A percentile compares a stretch with the other conserved stretches of the same genome.
Conservation (phyloP, 2,113 vertebrate genomes). For the Cyanoderma ruficeps region DNA sequence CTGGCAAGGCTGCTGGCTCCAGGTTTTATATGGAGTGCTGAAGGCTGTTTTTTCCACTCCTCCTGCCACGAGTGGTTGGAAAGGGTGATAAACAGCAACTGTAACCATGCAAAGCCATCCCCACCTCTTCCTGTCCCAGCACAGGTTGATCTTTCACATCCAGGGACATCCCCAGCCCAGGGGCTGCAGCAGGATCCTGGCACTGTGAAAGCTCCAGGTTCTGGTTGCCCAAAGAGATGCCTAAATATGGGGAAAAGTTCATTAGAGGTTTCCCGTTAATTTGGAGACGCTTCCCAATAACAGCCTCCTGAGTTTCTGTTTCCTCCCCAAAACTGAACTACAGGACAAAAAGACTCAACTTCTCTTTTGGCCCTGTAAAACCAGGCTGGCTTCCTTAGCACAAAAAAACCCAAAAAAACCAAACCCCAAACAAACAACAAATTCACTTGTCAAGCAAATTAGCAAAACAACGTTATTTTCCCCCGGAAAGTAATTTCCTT, state of each 20-base stretch:
- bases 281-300: neutral
- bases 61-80: neutral
- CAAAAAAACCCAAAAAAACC: neutral
- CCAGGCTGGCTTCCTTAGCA: neutral
- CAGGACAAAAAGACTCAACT: neutral
- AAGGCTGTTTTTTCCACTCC: constrained; percentile 72
- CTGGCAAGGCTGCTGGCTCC: constrained; percentile 6
- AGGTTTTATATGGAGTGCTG: neutral
- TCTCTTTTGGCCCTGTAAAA: neutral
- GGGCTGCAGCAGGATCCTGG: neutral
- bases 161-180: neutral
- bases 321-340: neutral
- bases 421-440: neutral
- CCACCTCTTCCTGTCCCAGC: constrained; percentile 33
- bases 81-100: constrained; percentile 62
- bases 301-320: neutral
- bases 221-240: neutral
- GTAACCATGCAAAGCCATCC: constrained; percentile 27
- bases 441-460: neutral
- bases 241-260: neutral
- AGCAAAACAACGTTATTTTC: neutral
- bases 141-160: constrained; percentile 33
- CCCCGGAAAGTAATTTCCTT: neutral
- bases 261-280: neutral
- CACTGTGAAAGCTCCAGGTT: neutral